Percentiles rank a stretch among this genome's conserved stretches.
phyloP scores from a whole-genome alignment of 2,113 vertebrate genomes.

The Candoia aspera region DNA sequence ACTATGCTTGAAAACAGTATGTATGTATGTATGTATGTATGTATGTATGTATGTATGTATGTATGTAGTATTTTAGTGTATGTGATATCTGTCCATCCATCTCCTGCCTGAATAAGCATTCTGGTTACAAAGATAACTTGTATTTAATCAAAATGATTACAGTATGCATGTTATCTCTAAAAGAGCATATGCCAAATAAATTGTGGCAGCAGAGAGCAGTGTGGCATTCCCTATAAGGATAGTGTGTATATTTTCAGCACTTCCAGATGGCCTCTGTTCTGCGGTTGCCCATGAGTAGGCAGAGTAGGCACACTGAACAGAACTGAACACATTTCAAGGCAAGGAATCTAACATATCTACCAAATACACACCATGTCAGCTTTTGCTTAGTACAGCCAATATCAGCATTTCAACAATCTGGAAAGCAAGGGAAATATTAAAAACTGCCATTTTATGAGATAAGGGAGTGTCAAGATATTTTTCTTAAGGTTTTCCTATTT shows the following conservation, averaged over 20 bases:
- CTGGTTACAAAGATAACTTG: neutral
- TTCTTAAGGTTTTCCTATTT: neutral
- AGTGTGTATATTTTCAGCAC: conserved; percentile 15
- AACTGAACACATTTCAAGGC: conserved; percentile 22
- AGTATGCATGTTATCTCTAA: neutral
- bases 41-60: no score
- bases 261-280: conserved; percentile 36
- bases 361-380: conserved; percentile 27
- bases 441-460: conserved; percentile 1
- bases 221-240: conserved; percentile 5
- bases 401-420: conserved; percentile 30
- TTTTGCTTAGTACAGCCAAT: conserved; percentile 15
- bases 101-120: neutral
- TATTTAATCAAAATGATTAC: conserved; percentile 1
- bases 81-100: neutral
- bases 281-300: conserved; percentile 19
- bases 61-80: neutral
- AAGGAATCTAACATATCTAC: conserved; percentile 22
- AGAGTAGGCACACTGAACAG: conserved; percentile 16
- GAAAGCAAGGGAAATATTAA: conserved; percentile 18
- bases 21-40: neutral
- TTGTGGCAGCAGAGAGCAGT: neutral
- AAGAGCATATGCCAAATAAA: conserved; percentile 4
- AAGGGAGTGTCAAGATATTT: neutral
- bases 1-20: neutral